Evolutionary conservation across 2,113 vertebrate genomes (phyloP), one percentile per base, ranked within the genome.

Genomic region (Ptyas mucosa): DNA sequence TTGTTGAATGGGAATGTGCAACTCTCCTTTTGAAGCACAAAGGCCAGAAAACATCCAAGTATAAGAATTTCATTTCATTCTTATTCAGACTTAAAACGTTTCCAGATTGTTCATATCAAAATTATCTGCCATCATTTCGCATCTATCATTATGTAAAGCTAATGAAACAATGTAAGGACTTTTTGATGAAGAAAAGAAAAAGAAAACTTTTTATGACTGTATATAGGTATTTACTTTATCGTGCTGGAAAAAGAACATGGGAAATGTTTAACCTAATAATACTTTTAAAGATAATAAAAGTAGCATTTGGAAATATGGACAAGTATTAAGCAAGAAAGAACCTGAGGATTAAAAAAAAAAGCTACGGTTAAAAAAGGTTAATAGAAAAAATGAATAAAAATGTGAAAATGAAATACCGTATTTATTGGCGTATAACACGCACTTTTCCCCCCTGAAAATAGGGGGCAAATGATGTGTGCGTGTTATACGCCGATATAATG

Each of bases 301-400:
- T 15, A 90, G 51, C 8, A 49, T 90, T 90, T 49, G 49, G 26
- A 26, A n/a, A 49, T 20, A 58, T 89, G 24, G 14, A 89, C 4
- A 90, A 21, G 54, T 75, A 24, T 20, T 69, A 8, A 90, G 20
- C 46, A 90, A 29, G 3, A 90, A 90, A n/a, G 29, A n/a, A n/a
- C 15, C 29, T 34, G 43, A 89, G 43, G 11, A 86, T 49, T 46
- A 0, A 4, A 90, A 18, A 54, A n/a, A 6, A 90, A 61, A 85
- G 0, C 0, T 87, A 0, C 4, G 0, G 7, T 90, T 54, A 49
- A 23, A 2, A 46, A 52, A 87, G 26, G 49, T 86, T 43, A 85
- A 51, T 24, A 87, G 23, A 23, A 51, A 24, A 51, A 87, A 9
- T 51, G 87, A 54, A 88, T 8, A 29, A 53, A 55, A 39, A 54